Evolutionary conservation across 2,113 vertebrate genomes (phyloP).

Genomic region (Seriola quinqueradiata): DNA sequence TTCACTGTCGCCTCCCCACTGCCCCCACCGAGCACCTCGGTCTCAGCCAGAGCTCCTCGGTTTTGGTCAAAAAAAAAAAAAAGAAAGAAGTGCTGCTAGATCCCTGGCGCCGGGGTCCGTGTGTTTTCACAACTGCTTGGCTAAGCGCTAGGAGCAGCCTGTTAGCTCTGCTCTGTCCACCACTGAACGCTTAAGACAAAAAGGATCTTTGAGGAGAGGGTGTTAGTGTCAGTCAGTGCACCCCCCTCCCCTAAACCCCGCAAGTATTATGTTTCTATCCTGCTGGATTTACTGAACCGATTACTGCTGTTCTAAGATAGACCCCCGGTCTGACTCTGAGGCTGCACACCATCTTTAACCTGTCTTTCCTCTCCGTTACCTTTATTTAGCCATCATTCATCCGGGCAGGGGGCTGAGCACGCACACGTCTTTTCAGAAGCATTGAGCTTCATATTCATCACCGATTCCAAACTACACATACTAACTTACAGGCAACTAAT

Average conservation of each 20-base stretch:
- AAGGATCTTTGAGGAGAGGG: constrained; percentile 63
- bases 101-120: constrained; percentile 51
- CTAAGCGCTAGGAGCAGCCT: constrained; percentile 44
- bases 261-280: constrained; percentile 62
- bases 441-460: neutral
- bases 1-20: constrained; percentile 26
- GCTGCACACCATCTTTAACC: constrained; percentile 32
- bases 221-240: constrained; percentile 43
- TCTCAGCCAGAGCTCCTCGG: constrained; percentile 43
- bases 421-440: neutral
- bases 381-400: constrained; percentile 42
- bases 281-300: constrained; percentile 55
- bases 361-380: neutral
- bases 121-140: constrained; percentile 77
- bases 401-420: neutral
- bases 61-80: constrained; percentile 50
- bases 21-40: constrained; percentile 2
- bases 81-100: constrained; percentile 26
- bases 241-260: constrained; percentile 41
- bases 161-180: constrained; percentile 43
- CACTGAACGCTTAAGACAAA: constrained; percentile 44
- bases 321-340: constrained; percentile 8
- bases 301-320: constrained; percentile 47
- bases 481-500: neutral
- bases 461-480: neutral